These are phyloP conservation scores for Blastobasis lacticolella DNA, from an alignment of 2,888 invertebrate species.

Conservation along the genomic window DNA sequence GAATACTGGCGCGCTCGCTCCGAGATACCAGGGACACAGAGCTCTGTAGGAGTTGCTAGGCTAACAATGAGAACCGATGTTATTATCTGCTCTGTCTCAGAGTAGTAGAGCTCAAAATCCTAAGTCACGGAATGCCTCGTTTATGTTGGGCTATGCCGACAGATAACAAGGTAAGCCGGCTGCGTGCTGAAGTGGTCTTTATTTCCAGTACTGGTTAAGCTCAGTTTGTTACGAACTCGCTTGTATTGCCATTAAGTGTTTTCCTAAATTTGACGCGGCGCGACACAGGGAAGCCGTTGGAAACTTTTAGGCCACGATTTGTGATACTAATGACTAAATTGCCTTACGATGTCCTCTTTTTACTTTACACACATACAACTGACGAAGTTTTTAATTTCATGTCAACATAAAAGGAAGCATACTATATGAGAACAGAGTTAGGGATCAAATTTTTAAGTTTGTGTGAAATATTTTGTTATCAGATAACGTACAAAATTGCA, in stretches of 20 bases:
- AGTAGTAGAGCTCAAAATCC: slow-evolving; percentile 20
- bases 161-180: slow-evolving; percentile 42
- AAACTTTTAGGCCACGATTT: slow-evolving; percentile 23
- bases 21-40: slow-evolving; percentile 70
- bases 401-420: no score
- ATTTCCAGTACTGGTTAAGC: slow-evolving; percentile 19
- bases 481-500: no score
- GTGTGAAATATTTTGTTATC: no score
- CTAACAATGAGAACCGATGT: slow-evolving; percentile 12
- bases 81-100: slow-evolving; percentile 22
- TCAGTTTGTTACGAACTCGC: slow-evolving; percentile 11
- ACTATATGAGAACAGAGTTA: no score
- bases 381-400: no score
- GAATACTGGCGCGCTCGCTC: slow-evolving; percentile 71
- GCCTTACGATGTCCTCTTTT: no score
- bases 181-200: slow-evolving; percentile 29
- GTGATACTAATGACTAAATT: slow-evolving; percentile 2
- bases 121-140: slow-evolving; percentile 17
- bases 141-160: slow-evolving; percentile 48
- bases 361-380: no score
- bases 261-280: slow-evolving; percentile 58
- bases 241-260: slow-evolving; percentile 46
- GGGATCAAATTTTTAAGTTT: no score
- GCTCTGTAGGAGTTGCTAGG: slow-evolving; percentile 60
- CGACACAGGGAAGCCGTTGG: slow-evolving; percentile 39